phyloP scores from a whole-genome alignment of 2,888 invertebrate species.

The Drosophila robusta region DNA sequence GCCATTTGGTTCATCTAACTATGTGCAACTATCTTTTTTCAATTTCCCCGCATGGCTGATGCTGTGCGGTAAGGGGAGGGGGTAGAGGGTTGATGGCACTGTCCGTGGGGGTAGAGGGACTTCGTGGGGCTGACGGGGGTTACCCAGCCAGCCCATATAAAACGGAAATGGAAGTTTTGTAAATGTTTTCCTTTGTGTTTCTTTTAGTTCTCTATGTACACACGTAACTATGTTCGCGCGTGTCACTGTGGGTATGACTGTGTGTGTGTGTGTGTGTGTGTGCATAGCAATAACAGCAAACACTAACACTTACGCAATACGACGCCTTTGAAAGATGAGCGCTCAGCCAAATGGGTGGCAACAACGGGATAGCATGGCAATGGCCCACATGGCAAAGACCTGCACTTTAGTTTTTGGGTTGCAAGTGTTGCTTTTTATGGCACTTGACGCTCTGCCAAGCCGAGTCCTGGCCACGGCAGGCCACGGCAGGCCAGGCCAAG shows the following conservation, averaged over 20 bases:
- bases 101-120: constrained; percentile 15
- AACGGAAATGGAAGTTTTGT: constrained; percentile 83
- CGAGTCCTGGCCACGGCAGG: background rate
- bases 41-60: constrained; percentile 72
- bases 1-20: constrained; percentile 61
- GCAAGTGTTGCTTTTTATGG: constrained; percentile 79
- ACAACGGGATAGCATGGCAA: background rate
- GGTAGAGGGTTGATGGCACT: constrained; percentile 10
- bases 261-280: constrained; percentile 20
- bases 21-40: constrained; percentile 78
- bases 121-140: background rate
- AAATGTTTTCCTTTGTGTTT: constrained; percentile 82
- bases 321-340: constrained; percentile 78
- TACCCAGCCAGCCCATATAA: constrained; percentile 69
- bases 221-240: constrained; percentile 13
- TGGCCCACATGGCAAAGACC: constrained; percentile 59
- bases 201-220: constrained; percentile 44
- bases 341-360: constrained; percentile 50
- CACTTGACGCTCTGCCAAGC: constrained; percentile 75
- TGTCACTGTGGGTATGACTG: background rate
- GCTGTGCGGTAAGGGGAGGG: constrained; percentile 4
- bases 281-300: constrained; percentile 61
- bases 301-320: constrained; percentile 66
- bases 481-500: constrained; percentile 53
- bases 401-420: constrained; percentile 79